Base-by-base conservation (phyloP, 2,113 vertebrate species). In the Hydropotes inermis region DNA sequence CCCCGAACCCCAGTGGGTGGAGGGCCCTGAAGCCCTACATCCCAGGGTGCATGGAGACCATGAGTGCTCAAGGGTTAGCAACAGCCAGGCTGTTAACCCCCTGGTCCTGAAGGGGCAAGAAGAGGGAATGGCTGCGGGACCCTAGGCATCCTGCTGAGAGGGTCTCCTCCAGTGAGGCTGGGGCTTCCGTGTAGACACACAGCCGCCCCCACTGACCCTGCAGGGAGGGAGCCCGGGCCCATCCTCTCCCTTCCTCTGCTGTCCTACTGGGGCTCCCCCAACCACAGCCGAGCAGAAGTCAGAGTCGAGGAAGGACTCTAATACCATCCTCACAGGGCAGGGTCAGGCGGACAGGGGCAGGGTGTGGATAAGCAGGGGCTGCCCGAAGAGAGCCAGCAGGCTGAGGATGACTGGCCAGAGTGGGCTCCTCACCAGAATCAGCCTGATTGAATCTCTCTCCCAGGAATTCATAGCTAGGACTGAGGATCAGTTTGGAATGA, bases 201-300 rank as follows among this genome's bases (percentile, higher is more conserved):
- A 54, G 60, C 10, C 33, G 25, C 50, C 36, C 1, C 9, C 11
- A 3, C n/a, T 78, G 78, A 86, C 39, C 2, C n/a, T 82, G 30
- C 30, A 45, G 10, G 30, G 19, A 33, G 14, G 14, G 33, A 7
- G 11, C 10, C 14, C 0, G 0, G 2, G 21, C 6, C 23, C 30
- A 91, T 39, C 17, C 14, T 55, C 55, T 58, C 81, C 11, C 12
- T 79, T 43, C 10, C 55, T 28, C 19, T 4, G 2, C 16, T 27
- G 14, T 30, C 16, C 54, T 76, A 7, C 27, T 83, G 39, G 47
- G 7, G 33, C 5, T 81, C 10, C 52, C 58, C 58, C 0, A 15
- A 19, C 25, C 15, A 86, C 16, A 8, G 9, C n/a, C 7, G 39
- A 43, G 15, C 27, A 67, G 52, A 93, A 52, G 27, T 83, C 43